Percentiles rank a stretch among this genome's conserved stretches.
Conservation (phyloP, 2,888 invertebrate species). For the Halictus ligatus region DNA sequence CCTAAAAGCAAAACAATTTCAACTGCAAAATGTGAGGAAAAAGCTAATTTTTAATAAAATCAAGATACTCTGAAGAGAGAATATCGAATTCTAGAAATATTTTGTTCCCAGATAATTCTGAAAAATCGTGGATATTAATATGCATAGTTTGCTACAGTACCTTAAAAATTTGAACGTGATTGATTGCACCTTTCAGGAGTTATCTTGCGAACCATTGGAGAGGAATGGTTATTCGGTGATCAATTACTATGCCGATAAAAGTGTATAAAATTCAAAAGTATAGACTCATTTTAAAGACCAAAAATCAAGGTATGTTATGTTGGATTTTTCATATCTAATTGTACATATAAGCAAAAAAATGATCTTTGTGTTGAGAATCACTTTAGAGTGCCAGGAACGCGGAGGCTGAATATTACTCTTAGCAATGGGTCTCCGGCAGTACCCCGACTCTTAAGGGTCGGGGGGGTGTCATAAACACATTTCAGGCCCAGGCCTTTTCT, state of each 20-base stretch:
- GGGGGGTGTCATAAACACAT: too few relatives aligned
- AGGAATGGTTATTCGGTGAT: background rate
- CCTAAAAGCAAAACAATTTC: background rate
- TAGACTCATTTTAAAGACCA: background rate
- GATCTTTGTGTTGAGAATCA: too few relatives aligned
- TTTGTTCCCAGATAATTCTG: background rate
- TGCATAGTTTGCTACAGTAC: background rate
- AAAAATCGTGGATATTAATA: background rate
- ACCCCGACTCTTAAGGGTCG: too few relatives aligned
- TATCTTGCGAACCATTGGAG: background rate
- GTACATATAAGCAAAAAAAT: too few relatives aligned
- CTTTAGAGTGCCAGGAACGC: too few relatives aligned
- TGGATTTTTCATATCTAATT: too few relatives aligned
- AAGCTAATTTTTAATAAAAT: background rate
- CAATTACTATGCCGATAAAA: background rate
- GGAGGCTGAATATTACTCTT: too few relatives aligned
- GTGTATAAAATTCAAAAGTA: background rate
- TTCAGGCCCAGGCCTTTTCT: too few relatives aligned
- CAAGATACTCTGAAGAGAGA: background rate
- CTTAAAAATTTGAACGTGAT: background rate
- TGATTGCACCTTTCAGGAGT: background rate
- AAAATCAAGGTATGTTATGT: too few relatives aligned
- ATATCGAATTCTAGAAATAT: background rate
- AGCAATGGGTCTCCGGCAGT: too few relatives aligned
- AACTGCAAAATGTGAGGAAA: background rate